Percentiles rank a stretch among this genome's conserved stretches.
Conservation (phyloP, 2,888 invertebrate species). For the Conus canariensis region DNA sequence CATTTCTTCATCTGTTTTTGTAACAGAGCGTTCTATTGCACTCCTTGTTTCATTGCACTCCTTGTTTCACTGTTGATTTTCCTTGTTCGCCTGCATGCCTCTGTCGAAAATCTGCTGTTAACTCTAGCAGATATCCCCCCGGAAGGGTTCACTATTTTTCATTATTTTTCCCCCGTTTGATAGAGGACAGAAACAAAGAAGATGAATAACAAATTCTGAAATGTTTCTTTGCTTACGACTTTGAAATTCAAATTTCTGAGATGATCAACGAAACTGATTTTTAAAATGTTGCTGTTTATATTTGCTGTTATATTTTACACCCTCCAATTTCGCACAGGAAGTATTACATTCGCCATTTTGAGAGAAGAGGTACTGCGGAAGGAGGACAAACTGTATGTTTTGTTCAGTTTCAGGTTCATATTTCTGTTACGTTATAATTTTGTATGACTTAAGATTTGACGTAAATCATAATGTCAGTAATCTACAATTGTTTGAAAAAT, state of each 20-base stretch:
- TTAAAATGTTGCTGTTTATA: neutral
- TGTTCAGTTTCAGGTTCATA: neutral
- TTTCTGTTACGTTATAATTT: neutral
- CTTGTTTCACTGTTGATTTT: slow-evolving; percentile 37
- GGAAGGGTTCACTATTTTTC: neutral
- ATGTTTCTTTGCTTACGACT: no score
- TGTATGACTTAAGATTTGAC: neutral
- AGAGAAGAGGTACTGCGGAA: slow-evolving; percentile 14
- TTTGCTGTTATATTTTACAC: slow-evolving; percentile 35
- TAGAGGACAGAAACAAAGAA: no score
- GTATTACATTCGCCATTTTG: slow-evolving; percentile 32
- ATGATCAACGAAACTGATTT: neutral
- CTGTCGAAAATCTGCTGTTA: neutral
- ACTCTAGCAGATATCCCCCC: neutral
- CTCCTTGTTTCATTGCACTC: slow-evolving; percentile 32
- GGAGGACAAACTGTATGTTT: slow-evolving; percentile 21
- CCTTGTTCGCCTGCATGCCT: slow-evolving; percentile 23
- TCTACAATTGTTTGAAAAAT: neutral
- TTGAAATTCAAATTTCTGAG: neutral
- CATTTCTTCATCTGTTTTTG: neutral
- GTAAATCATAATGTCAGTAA: neutral
- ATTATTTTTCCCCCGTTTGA: no score
- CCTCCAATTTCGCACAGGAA: slow-evolving; percentile 34
- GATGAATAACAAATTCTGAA: no score
- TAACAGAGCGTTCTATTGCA: neutral